Conservation (phyloP, 2,113 vertebrate genomes). For the Pteropus alecto region DNA sequence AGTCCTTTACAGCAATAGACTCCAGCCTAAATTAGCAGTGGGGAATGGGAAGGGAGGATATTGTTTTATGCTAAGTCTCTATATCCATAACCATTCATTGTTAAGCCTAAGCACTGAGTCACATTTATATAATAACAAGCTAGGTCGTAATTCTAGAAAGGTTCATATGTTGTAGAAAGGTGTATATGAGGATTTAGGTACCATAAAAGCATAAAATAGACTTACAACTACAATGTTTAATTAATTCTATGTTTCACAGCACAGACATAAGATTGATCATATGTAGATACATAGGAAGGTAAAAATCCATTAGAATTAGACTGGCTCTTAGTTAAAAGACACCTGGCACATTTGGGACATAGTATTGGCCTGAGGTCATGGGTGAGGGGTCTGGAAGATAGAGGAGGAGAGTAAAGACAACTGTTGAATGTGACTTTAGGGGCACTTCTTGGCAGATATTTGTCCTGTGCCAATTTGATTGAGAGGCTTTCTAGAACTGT, state of each 20-base stretch:
- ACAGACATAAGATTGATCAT: neutral
- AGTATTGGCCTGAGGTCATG: neutral
- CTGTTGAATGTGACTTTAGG: neutral
- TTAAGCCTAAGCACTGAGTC: neutral
- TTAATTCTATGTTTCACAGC: neutral
- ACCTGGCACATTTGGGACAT: neutral
- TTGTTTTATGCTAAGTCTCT: neutral
- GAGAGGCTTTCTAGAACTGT: neutral
- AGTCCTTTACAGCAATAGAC: neutral
- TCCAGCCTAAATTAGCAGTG: neutral
- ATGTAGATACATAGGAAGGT: neutral
- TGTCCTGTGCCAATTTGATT: neutral
- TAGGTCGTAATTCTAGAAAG: neutral
- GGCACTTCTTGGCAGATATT: neutral
- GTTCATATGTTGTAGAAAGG: neutral
- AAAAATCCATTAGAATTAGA: neutral
- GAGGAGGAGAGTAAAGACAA: neutral
- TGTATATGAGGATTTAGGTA: neutral
- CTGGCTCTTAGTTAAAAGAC: neutral
- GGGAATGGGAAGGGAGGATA: neutral
- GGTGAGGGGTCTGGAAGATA: neutral
- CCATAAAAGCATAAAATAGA: slow-evolving; percentile 4
- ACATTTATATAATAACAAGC: neutral
- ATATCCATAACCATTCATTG: neutral
- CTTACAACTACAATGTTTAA: neutral